A percentile compares a stretch with the other conserved stretches of the same genome.
Conservation (phyloP, 35 echinoderm and acorn worm species). For the Heliocidaris tuberculata region DNA sequence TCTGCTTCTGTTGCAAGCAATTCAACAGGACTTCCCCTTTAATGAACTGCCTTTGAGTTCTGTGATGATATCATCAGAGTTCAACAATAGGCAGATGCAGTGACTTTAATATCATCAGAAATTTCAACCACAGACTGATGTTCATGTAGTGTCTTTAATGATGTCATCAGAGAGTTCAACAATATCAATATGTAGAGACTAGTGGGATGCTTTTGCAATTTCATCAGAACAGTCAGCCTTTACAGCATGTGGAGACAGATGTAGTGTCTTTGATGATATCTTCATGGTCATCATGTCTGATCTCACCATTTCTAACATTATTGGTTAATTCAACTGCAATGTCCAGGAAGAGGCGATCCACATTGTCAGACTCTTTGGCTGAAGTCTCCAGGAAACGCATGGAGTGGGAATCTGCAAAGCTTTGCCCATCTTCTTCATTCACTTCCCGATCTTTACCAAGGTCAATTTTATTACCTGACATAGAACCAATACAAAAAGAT, state of each 20-base stretch:
- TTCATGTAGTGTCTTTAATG: not conserved
- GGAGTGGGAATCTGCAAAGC: slow-evolving; percentile 77
- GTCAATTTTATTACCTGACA: slow-evolving; percentile 91
- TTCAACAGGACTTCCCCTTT: too few species aligned
- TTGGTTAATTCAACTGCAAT: slow-evolving; percentile 94
- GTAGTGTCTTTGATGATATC: slow-evolving; percentile 82
- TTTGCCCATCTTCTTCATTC: slow-evolving; percentile 70
- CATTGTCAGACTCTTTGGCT: slow-evolving; percentile 97
- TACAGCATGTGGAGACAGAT: slow-evolving; percentile 80
- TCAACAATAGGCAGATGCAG: not conserved
- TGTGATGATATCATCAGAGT: not conserved
- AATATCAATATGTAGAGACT: not conserved
- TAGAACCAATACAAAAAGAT: not conserved
- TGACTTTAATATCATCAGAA: not conserved
- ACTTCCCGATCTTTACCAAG: slow-evolving; percentile 84
- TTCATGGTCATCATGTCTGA: slow-evolving; percentile 66
- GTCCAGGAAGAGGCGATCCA: slow-evolving; percentile 91
- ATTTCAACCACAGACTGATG: not conserved
- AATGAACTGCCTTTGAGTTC: not conserved
- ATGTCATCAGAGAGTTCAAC: not conserved
- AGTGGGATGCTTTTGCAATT: not conserved
- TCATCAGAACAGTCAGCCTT: slow-evolving; percentile 12
- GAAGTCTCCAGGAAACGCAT: slow-evolving; percentile 94
- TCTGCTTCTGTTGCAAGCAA: too few species aligned
- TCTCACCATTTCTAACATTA: slow-evolving; percentile 83